These are phyloP conservation scores for Psix sp. DNA, from an alignment of 1,140 invertebrate genomes.

Conservation along the genomic window DNA sequence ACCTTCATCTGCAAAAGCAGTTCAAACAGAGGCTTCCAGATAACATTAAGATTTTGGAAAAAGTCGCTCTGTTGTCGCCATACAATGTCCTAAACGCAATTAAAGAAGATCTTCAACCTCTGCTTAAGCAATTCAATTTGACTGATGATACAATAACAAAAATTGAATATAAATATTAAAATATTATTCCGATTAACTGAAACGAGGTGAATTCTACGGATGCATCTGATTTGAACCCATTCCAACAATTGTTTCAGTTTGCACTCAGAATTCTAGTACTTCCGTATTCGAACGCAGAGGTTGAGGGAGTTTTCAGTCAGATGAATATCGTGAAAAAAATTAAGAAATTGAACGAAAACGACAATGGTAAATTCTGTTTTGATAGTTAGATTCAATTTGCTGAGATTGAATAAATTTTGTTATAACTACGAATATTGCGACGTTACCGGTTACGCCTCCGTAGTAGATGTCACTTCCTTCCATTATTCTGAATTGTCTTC, in stretches of 20 bases:
- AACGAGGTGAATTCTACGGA: slow-evolving; percentile 56
- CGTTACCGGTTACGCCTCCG: too few species aligned
- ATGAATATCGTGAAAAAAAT: slow-evolving; percentile 2
- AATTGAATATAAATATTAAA: slow-evolving; percentile 4
- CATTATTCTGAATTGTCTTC: too few species aligned
- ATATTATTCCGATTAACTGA: not conserved
- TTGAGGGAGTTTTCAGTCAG: slow-evolving; percentile 13
- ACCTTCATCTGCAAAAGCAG: slow-evolving; percentile 4
- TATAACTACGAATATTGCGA: too few species aligned
- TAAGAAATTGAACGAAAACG: too few species aligned
- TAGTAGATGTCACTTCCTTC: too few species aligned
- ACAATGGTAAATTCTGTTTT: too few species aligned
- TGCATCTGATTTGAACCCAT: slow-evolving; percentile 57
- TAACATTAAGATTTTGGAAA: slow-evolving; percentile 7
- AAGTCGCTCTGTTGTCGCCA: not conserved
- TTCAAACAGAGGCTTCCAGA: slow-evolving; percentile 17
- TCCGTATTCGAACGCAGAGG: slow-evolving; percentile 63
- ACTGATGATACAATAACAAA: not conserved
- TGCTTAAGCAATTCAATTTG: not conserved
- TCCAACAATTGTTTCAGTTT: slow-evolving; percentile 60
- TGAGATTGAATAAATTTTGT: too few species aligned
- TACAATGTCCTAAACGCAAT: not conserved
- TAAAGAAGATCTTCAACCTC: not conserved
- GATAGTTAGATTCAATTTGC: too few species aligned
- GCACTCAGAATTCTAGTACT: slow-evolving; percentile 52